phyloP scores from a whole-genome alignment of 2,797 vertebrate genomes.

The Microctenopoma stevenorrisi region DNA sequence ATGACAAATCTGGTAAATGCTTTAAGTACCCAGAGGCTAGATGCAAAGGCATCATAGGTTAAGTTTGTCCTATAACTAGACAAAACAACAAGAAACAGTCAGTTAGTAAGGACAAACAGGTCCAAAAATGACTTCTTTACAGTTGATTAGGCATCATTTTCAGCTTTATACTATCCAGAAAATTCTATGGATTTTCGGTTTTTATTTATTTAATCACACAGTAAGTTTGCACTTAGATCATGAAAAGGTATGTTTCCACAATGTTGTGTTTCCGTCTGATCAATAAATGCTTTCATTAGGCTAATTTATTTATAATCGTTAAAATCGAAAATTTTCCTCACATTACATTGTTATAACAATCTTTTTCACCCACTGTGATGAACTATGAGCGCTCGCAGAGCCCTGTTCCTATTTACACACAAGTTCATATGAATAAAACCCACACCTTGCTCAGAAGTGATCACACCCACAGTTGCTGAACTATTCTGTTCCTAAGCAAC shows the following conservation, averaged over 20 bases:
- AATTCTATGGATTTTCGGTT: not conserved
- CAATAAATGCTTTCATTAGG: not conserved
- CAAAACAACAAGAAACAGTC: not conserved
- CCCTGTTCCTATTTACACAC: slow-evolving; percentile 26
- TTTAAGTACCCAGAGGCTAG: not conserved
- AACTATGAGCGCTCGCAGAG: slow-evolving; percentile 23
- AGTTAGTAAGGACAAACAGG: too few relatives aligned
- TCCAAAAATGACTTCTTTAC: too few relatives aligned
- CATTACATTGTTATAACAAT: slow-evolving; percentile 6
- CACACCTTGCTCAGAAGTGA: slow-evolving; percentile 53
- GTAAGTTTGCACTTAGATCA: too few relatives aligned
- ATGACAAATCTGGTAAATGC: slow-evolving; percentile 2
- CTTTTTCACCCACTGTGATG: slow-evolving; percentile 52
- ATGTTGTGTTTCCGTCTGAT: not conserved
- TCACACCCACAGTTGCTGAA: slow-evolving; percentile 70
- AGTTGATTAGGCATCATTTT: not conserved
- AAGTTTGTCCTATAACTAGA: too few relatives aligned
- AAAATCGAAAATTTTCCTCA: not conserved
- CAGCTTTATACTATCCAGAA: not conserved
- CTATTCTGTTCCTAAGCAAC: slow-evolving; percentile 77
- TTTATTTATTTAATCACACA: too few relatives aligned
- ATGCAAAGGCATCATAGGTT: not conserved
- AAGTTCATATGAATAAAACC: slow-evolving; percentile 61
- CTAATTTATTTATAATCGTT: not conserved
- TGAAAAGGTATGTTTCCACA: not conserved